These are phyloP conservation scores for Drosophila histrio DNA, from an alignment of 2,888 invertebrate genomes.

Conservation along the genomic window DNA sequence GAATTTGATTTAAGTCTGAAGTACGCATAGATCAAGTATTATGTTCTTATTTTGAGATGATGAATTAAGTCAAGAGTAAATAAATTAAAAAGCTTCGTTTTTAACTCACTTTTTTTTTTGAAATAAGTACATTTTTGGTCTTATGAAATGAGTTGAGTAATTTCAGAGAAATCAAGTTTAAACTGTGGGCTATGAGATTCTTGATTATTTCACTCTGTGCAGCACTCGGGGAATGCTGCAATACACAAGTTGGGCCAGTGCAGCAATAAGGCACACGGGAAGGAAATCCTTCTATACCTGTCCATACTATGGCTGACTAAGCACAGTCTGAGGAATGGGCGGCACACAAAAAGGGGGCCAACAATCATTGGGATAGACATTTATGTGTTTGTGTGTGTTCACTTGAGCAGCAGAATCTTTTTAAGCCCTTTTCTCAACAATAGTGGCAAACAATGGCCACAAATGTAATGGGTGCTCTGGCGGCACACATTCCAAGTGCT, in stretches of 20 bases:
- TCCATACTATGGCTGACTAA: slow-evolving; percentile 59
- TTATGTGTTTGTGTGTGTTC: not conserved
- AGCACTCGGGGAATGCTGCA: not conserved
- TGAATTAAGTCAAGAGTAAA: too few species aligned
- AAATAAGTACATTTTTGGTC: too few species aligned
- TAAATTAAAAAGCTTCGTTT: too few species aligned
- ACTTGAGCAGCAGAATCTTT: slow-evolving; percentile 28
- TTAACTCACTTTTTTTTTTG: too few species aligned
- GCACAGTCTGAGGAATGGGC: slow-evolving; percentile 25
- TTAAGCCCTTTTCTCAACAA: slow-evolving; percentile 59
- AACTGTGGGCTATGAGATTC: too few species aligned
- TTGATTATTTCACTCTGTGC: too few species aligned
- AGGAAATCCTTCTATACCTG: slow-evolving; percentile 18
- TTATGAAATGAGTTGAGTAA: too few species aligned
- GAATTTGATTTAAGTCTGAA: too few species aligned
- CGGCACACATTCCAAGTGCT: slow-evolving; percentile 59
- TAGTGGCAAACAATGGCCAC: slow-evolving; percentile 60
- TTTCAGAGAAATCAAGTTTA: too few species aligned
- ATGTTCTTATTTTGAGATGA: too few species aligned
- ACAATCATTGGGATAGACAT: not conserved
- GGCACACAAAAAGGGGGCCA: not conserved
- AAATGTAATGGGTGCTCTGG: slow-evolving; percentile 58
- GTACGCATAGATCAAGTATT: too few species aligned
- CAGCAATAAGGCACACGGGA: not conserved
- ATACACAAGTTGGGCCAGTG: not conserved